Conservation (phyloP, 2,113 vertebrate genomes). For the Cercocebus atys region DNA sequence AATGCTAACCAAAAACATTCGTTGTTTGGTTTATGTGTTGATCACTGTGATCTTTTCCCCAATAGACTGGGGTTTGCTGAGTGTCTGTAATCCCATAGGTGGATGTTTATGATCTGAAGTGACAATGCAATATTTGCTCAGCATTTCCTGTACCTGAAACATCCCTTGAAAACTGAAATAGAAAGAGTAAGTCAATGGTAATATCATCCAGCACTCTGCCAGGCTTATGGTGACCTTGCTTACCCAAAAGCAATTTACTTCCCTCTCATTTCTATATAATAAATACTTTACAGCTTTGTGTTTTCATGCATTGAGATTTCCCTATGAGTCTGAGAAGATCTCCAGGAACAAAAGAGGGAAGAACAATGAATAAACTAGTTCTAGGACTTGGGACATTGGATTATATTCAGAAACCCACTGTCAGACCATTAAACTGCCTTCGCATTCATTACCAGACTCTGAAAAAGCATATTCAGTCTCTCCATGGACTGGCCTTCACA, state of each 20-base stretch:
- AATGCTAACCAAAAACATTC: background rate
- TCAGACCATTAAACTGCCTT: background rate
- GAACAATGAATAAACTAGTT: background rate
- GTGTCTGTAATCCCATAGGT: background rate
- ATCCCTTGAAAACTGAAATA: constrained; percentile 7
- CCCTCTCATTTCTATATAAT: background rate
- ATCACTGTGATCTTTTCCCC: background rate
- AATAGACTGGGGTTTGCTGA: constrained; percentile 19
- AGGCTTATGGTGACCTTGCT: background rate
- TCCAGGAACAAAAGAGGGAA: background rate
- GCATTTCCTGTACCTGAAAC: background rate
- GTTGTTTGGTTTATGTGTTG: background rate
- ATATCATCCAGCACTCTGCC: background rate
- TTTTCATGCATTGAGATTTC: background rate
- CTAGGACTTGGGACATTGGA: background rate
- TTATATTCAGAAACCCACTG: background rate
- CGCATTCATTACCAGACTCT: background rate
- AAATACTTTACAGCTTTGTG: background rate
- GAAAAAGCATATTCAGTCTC: background rate
- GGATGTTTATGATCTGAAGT: constrained; percentile 30
- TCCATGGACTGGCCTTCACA: background rate
- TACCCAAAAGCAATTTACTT: background rate
- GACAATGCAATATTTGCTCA: background rate
- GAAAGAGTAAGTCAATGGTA: background rate
- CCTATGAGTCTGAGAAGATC: background rate